Evolutionary conservation across 2,888 invertebrate species (phyloP), one percentile per base, ranked within the genome.

Genomic region (Leucania comma): DNA sequence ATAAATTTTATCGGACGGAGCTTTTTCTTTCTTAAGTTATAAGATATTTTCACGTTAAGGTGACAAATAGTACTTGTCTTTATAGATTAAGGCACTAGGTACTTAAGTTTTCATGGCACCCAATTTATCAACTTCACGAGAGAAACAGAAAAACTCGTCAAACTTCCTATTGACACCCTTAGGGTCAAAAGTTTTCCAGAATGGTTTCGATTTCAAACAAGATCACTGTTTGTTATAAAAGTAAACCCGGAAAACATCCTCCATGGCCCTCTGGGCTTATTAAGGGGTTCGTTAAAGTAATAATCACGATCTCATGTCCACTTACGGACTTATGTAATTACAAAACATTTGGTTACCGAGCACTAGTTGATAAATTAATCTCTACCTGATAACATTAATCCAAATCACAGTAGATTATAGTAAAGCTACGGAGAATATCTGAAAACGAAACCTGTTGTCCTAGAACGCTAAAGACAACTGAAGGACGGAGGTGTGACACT

Each of bases 81-180:
- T 42, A 42, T 20, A 42, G 42, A 42, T 42, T 20, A 42, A 14
- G 17, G 17, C 17, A 42, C 42, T 42, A 56, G n/a, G 6, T 22
- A 57, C 35, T 72, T 50, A 53, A 17, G 9, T 20, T 24, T 42
- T 69, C 42, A 14, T 59, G 38, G 50, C 56, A 9, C 50, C 26
- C 54, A 20, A 69, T 69, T 26, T n/a, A 22, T 56, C 54, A 50
- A 60, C 60, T 26, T 46, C 50, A 50, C 42, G 46, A 46, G 48
- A 29, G 46, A 38, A 48, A 59, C 22, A 12, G 32, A 53, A 59
- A 60, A 77, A 60, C 42, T 60, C 53, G 42, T 42, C 50, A 46
- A 71, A 71, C 50, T 59, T 59, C 17, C 14, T 60, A 60, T 72
- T 60, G 63, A 46, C 29, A 54, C 48, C 38, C 54, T 32, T 29